Evolutionary conservation across 2,113 vertebrate species (phyloP).

Genomic region (Triplophysa tibetana): DNA sequence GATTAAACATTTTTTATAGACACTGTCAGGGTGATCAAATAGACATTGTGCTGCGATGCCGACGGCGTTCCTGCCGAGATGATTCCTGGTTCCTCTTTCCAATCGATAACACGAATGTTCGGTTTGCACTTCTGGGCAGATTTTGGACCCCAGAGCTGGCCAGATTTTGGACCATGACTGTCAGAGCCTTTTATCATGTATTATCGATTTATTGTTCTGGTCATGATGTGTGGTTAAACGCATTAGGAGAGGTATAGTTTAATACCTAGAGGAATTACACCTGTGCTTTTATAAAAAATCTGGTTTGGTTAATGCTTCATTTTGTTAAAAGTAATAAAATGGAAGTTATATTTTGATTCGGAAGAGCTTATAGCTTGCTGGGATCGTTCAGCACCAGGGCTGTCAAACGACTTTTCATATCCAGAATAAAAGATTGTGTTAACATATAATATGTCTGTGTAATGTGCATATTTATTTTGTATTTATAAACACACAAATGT

Average conservation of each 20-base stretch:
- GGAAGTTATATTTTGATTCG: too few species aligned
- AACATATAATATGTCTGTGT: too few species aligned
- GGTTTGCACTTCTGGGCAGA: constrained; percentile 11
- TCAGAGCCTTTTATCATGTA: not conserved
- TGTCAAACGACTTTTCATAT: too few species aligned
- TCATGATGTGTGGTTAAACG: not conserved
- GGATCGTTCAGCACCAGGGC: too few species aligned
- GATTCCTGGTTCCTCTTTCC: constrained; percentile 33
- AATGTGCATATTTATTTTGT: too few species aligned
- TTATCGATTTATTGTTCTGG: not conserved
- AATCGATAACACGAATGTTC: constrained; percentile 46
- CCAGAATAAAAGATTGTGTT: too few species aligned
- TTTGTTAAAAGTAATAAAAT: too few species aligned
- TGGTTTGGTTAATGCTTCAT: not conserved
- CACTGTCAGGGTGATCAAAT: constrained; percentile 57
- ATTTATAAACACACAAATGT: too few species aligned
- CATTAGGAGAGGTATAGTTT: not conserved
- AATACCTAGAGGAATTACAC: not conserved
- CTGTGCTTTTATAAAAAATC: not conserved
- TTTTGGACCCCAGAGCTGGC: not conserved
- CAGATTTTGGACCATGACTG: not conserved
- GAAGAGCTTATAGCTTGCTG: too few species aligned
- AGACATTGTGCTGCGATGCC: constrained; percentile 45
- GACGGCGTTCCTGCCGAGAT: constrained; percentile 28
- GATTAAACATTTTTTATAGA: constrained; percentile 59